Percentiles rank a stretch among this genome's conserved stretches.
phyloP scores from a whole-genome alignment of 1,140 invertebrate species.

The Nomia melanderi region DNA sequence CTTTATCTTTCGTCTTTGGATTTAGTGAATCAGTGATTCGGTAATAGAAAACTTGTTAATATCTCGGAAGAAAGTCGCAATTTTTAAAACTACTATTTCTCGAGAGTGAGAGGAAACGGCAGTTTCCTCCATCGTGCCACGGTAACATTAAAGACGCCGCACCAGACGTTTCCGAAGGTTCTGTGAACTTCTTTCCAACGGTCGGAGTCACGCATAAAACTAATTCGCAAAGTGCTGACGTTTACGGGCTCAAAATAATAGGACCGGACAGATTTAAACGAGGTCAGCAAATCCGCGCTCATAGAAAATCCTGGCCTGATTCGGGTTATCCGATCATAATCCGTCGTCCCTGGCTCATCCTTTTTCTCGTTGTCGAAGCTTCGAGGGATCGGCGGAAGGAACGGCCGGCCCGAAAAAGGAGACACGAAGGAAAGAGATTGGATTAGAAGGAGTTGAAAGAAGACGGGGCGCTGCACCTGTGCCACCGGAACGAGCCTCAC shows the following conservation, averaged over 20 bases:
- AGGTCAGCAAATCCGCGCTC: constrained; percentile 38
- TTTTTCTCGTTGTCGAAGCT: constrained; percentile 28
- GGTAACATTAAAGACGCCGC: too few relatives aligned
- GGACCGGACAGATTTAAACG: constrained; percentile 35
- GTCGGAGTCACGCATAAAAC: background rate
- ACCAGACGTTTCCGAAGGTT: background rate
- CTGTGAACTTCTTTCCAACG: background rate
- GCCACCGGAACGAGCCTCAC: background rate
- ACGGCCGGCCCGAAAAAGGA: constrained; percentile 8
- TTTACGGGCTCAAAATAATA: constrained; percentile 27
- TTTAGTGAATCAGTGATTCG: too few relatives aligned
- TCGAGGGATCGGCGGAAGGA: constrained; percentile 13
- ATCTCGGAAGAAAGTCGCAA: too few relatives aligned
- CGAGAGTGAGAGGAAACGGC: background rate
- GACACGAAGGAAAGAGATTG: constrained; percentile 21
- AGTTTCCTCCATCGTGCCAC: too few relatives aligned
- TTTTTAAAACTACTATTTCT: too few relatives aligned
- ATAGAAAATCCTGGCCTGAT: constrained; percentile 35
- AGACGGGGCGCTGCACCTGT: background rate
- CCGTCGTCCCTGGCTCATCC: constrained; percentile 31
- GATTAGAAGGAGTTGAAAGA: constrained; percentile 12
- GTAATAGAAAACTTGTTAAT: too few relatives aligned
- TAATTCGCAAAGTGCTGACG: constrained; percentile 36
- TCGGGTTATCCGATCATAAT: constrained; percentile 52
- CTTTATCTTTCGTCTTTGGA: too few relatives aligned